phyloP scores from a whole-genome alignment of 2,888 invertebrate species.

The Microchrysa polita region DNA sequence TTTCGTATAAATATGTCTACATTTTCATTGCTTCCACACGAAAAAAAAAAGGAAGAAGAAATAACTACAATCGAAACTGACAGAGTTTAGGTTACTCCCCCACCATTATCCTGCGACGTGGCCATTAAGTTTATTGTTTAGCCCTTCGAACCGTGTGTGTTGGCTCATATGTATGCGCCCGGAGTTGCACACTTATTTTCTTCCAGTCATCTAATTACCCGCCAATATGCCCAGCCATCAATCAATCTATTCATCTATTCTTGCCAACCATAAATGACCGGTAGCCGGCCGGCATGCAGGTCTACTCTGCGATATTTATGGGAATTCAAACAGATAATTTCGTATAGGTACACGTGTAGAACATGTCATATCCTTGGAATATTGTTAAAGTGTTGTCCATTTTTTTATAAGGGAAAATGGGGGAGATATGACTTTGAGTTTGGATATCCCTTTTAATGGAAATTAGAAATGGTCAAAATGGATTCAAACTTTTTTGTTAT shows the following conservation, averaged over 20 bases:
- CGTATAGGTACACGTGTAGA: background rate
- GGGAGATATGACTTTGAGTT: background rate
- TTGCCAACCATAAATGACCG: background rate
- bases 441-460: no score
- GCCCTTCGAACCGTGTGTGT: background rate
- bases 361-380: constrained; percentile 12
- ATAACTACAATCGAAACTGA: background rate
- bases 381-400: background rate
- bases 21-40: no score
- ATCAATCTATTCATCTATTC: background rate
- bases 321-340: constrained; percentile 18
- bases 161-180: background rate
- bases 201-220: constrained; percentile 29
- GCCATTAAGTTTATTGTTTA: constrained; percentile 20
- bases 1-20: no score
- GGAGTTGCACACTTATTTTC: constrained; percentile 29
- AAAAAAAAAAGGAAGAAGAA: background rate
- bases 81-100: background rate
- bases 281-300: background rate
- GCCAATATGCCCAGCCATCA: constrained; percentile 2
- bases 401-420: background rate
- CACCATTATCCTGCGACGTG: background rate
- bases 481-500: no score
- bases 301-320: background rate
- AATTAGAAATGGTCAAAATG: no score